Evolutionary conservation across 2,113 vertebrate species (phyloP).

Genomic region (Oncorhynchus clarkii): DNA sequence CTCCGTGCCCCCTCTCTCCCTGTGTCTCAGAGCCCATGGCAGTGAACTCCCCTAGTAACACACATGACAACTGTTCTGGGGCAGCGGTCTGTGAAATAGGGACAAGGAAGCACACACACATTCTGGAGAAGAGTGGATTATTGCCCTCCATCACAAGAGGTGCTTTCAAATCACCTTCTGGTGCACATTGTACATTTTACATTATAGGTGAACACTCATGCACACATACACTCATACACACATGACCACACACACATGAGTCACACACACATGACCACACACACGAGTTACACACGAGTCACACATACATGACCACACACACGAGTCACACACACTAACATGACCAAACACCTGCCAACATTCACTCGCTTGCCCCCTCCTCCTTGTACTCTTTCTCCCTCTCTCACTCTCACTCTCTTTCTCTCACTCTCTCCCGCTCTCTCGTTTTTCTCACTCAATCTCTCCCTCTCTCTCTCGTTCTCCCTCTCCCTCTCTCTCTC

Average conservation of each 20-base stretch:
- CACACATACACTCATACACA: background rate
- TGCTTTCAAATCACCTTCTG: background rate
- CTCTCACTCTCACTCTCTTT: background rate
- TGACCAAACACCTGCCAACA: background rate
- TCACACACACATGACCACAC: constrained; percentile 5
- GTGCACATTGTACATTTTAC: background rate
- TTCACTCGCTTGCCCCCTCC: background rate
- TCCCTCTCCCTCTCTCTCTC: background rate
- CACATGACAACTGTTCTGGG: constrained; percentile 37
- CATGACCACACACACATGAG: background rate
- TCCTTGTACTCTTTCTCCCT: background rate
- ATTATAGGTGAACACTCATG: background rate
- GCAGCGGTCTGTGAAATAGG: constrained; percentile 50
- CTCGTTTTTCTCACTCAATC: background rate
- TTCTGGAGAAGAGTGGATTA: constrained; percentile 7
- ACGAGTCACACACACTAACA: no score
- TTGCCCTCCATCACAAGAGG: background rate
- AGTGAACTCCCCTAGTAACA: constrained; percentile 12
- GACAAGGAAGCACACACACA: constrained; percentile 21
- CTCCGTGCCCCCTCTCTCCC: background rate
- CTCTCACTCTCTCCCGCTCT: background rate
- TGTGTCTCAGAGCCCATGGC: constrained; percentile 1
- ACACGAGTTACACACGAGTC: no score
- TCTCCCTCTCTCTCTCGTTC: no score
- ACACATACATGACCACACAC: background rate